A percentile compares a stretch with the other conserved stretches of the same genome.
Evolutionary conservation across 2,113 vertebrate species (phyloP).

Genomic region (Nibea coibor): DNA sequence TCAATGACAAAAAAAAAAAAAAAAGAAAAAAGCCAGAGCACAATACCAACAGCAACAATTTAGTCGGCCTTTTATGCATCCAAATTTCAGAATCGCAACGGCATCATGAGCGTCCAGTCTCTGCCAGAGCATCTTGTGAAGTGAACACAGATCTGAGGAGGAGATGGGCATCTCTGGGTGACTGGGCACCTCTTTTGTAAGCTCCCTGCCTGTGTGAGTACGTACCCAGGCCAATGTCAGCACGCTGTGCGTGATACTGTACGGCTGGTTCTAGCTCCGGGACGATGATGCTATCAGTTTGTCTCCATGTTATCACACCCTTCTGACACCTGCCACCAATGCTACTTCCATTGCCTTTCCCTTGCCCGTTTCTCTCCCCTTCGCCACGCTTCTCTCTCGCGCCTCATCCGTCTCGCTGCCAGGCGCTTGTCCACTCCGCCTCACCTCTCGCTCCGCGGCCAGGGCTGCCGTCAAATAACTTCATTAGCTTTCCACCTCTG

Average conservation of each 20-base stretch:
- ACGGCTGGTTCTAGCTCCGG: constrained; percentile 60
- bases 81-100: constrained; percentile 63
- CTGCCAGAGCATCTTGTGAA: constrained; percentile 54
- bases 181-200: constrained; percentile 62
- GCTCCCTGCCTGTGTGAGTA: constrained; percentile 44
- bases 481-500: constrained; percentile 88
- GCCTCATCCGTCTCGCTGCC: constrained; percentile 83
- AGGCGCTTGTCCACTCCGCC: constrained; percentile 81
- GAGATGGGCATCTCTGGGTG: constrained; percentile 71
- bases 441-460: constrained; percentile 83
- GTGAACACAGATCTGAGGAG: constrained; percentile 61
- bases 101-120: constrained; percentile 48
- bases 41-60: constrained; percentile 48
- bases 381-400: constrained; percentile 63
- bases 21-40: constrained; percentile 36
- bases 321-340: constrained; percentile 81
- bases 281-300: constrained; percentile 75
- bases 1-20: constrained; percentile 65
- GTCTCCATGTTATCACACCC: constrained; percentile 78
- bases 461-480: constrained; percentile 85
- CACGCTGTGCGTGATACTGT: constrained; percentile 56
- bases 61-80: constrained; percentile 63
- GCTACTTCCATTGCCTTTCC: constrained; percentile 53
- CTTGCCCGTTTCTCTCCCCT: constrained; percentile 49
- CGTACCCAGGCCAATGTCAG: constrained; percentile 48